Conservation (phyloP, 2,797 vertebrate genomes). For the Aotus griseimembra region DNA sequence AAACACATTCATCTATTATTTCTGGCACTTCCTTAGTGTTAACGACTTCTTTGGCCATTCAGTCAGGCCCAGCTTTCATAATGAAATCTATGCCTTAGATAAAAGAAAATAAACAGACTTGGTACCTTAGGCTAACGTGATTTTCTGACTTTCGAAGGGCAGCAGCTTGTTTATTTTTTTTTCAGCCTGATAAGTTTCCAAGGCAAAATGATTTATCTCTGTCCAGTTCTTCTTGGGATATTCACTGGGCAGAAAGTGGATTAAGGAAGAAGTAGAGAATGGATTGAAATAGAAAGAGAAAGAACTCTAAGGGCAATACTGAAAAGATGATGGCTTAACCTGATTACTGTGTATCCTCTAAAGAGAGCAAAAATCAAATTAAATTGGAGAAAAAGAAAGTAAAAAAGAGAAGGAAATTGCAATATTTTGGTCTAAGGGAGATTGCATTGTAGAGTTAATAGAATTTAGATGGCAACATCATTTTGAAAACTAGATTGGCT, state of each 20-base stretch:
- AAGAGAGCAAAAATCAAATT: slow-evolving; percentile 82
- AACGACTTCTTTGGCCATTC: slow-evolving; percentile 57
- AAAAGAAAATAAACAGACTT: slow-evolving; percentile 72
- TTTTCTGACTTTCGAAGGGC: slow-evolving; percentile 68
- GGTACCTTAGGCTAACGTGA: slow-evolving; percentile 66
- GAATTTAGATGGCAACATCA: slow-evolving; percentile 77
- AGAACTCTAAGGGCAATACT: slow-evolving; percentile 65
- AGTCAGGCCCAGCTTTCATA: slow-evolving; percentile 52
- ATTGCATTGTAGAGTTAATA: slow-evolving; percentile 80
- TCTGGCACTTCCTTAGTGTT: slow-evolving; percentile 50
- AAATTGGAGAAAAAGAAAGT: slow-evolving; percentile 82
- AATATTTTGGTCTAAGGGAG: slow-evolving; percentile 79
- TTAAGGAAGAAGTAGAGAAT: slow-evolving; percentile 63
- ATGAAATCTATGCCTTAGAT: slow-evolving; percentile 65
- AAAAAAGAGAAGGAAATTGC: slow-evolving; percentile 84
- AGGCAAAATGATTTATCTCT: slow-evolving; percentile 74
- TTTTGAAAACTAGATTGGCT: slow-evolving; percentile 68
- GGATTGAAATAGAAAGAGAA: slow-evolving; percentile 61
- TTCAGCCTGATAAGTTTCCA: slow-evolving; percentile 73
- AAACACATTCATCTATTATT: slow-evolving; percentile 70
- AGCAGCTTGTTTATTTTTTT: slow-evolving; percentile 66
- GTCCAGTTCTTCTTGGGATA: slow-evolving; percentile 71
- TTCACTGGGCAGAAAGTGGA: slow-evolving; percentile 77
- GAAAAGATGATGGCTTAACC: slow-evolving; percentile 75
- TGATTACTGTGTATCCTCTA: slow-evolving; percentile 78